Evolutionary conservation across 2,888 invertebrate species (phyloP).

Genomic region (Apamea monoglypha): DNA sequence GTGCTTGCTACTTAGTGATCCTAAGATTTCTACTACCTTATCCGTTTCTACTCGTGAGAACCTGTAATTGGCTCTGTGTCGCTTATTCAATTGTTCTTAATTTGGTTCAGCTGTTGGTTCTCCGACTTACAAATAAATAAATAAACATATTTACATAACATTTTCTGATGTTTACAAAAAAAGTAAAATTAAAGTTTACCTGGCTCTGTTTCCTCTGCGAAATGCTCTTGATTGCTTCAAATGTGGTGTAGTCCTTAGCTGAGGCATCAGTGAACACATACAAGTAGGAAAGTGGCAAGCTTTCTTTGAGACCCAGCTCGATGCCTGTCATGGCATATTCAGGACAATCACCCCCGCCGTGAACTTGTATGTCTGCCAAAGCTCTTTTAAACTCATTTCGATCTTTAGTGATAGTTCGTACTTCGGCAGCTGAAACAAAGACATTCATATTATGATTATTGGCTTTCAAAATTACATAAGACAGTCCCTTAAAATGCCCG

Average conservation of each 20-base stretch:
- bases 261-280: conserved; percentile 84
- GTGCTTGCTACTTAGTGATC: too few species aligned
- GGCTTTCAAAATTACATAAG: not conserved
- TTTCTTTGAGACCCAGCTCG: conserved; percentile 71
- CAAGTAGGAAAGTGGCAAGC: conserved; percentile 75
- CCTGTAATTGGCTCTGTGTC: too few species aligned
- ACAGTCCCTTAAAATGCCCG: too few species aligned
- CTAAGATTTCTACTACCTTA: too few species aligned
- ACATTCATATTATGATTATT: not conserved
- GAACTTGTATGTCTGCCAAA: conserved; percentile 62
- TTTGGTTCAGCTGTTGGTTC: too few species aligned
- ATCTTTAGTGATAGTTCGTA: conserved; percentile 70
- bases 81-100: too few species aligned
- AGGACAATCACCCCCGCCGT: conserved; percentile 76
- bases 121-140: too few species aligned
- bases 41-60: too few species aligned
- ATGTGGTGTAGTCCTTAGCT: conserved; percentile 71
- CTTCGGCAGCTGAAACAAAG: conserved; percentile 63
- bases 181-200: conserved; percentile 62
- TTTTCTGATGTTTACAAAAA: not conserved
- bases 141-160: not conserved
- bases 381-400: conserved; percentile 68
- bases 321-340: conserved; percentile 80
- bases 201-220: conserved; percentile 75
- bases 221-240: conserved; percentile 71